phyloP scores from a whole-genome alignment of 1,140 invertebrate species.

The Neodiprion lecontei region DNA sequence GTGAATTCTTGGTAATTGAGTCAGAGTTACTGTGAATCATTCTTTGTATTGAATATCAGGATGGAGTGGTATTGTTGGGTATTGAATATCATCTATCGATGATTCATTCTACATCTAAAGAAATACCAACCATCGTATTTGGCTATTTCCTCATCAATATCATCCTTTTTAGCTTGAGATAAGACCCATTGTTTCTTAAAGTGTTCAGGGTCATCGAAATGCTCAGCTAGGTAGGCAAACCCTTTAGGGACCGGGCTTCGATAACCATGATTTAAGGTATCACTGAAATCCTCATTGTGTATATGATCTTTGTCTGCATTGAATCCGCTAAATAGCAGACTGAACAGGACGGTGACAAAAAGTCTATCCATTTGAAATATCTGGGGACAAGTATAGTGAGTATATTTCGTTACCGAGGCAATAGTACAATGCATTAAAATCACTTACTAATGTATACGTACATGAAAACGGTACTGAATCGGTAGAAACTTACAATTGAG shows the following conservation, averaged over 20 bases:
- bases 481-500: too few species aligned
- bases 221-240: slow-evolving; percentile 81
- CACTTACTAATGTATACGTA: too few species aligned
- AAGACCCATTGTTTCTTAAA: slow-evolving; percentile 85
- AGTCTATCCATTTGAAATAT: not conserved
- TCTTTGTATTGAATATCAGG: slow-evolving; percentile 7
- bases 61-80: slow-evolving; percentile 6
- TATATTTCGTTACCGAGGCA: too few species aligned
- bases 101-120: not conserved
- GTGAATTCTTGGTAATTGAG: slow-evolving; percentile 14
- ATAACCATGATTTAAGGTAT: slow-evolving; percentile 48
- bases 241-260: slow-evolving; percentile 66
- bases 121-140: slow-evolving; percentile 86
- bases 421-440: too few species aligned
- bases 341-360: not conserved
- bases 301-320: not conserved
- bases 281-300: not conserved
- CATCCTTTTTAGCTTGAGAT: slow-evolving; percentile 94
- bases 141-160: slow-evolving; percentile 87
- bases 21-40: not conserved
- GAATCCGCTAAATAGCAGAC: not conserved
- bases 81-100: slow-evolving; percentile 13
- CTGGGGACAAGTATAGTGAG: not conserved
- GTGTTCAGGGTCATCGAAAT: slow-evolving; percentile 82
- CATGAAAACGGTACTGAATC: too few species aligned